Base-by-base conservation (phyloP, 2,888 invertebrate species). In the Andrena minutula region DNA sequence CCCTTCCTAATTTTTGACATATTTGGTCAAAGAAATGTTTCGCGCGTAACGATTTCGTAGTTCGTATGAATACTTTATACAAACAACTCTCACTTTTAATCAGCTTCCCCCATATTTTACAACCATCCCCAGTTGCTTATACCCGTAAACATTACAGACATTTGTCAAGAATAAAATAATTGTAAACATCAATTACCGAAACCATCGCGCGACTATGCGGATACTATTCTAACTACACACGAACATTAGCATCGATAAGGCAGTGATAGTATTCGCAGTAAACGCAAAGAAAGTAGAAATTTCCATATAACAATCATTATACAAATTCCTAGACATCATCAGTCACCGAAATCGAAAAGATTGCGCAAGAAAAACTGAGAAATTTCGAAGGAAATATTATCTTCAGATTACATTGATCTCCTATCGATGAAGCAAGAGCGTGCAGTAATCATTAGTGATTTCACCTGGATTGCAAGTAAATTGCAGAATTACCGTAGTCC, bases 1-100 rank as follows among this genome's bases (percentile, higher is more conserved):
- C 6, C 65, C 35, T 47, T 86, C 16, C 61, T 88, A 16, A 30
- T 41, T 51, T 88, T 88, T 2, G 87, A 68, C 65, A 79, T 66
- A 30, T 63, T 61, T 51, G 2, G 12, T 64, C 28, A 30, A 41
- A 1, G 10, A 65, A 35, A 7, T 32, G 35, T 30, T 58, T 20
- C 10, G 16, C 26, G 26, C 16, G n/a, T 16, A 77, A 69, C 16
- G 64, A 72, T n/a, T 76, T 16, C 8, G 4, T 26, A 30, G n/a
- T 76, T 10, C 8, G 1, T 16, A 41, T 3, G 35, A 35, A 58
- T 26, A 28, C 12, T 60, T 35, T 23, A 2, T 58, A 32, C n/a
- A 69, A 69, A 65, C 28, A 12, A 6, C n/a, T 26, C 4, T 47
- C 10, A 47, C 56, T 10, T 26, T 63, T 8, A 7, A 56, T 23